Evolutionary conservation across 1,140 invertebrate genomes (phyloP).

Genomic region (Drosophila rufa): DNA sequence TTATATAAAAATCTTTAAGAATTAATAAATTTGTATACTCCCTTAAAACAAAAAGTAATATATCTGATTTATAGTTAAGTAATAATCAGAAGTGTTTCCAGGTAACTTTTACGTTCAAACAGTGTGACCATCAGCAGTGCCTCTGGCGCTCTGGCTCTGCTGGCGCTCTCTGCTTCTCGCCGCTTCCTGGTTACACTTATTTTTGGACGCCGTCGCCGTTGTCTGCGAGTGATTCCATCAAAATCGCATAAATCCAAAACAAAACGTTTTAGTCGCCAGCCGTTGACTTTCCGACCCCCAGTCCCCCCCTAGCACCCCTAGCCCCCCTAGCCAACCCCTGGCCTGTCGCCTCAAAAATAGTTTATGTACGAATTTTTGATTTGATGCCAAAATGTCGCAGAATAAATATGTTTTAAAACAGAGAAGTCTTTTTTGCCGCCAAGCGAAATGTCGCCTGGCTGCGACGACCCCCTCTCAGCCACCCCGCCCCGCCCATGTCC

Average conservation of each 20-base stretch:
- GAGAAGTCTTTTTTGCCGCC: constrained; percentile 17
- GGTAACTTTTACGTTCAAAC: neutral
- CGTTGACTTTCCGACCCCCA: constrained; percentile 32
- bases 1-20: too few species aligned
- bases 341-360: constrained; percentile 70
- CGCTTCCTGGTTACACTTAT: constrained; percentile 58
- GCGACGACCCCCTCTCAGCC: neutral
- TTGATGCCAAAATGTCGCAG: constrained; percentile 79
- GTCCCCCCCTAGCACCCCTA: neutral
- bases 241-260: constrained; percentile 81
- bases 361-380: constrained; percentile 81
- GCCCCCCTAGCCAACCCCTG: neutral
- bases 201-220: constrained; percentile 64
- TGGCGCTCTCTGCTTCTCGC: constrained; percentile 3
- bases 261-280: constrained; percentile 76
- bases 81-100: neutral
- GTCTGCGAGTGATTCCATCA: constrained; percentile 76
- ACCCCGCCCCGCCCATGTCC: constrained; percentile 4
- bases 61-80: too few species aligned
- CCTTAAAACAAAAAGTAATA: neutral
- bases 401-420: constrained; percentile 69
- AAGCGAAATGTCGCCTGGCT: neutral
- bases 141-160: neutral
- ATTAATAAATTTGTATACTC: too few species aligned
- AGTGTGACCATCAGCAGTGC: neutral